These are phyloP conservation scores for Arbacia lixula DNA, from an alignment of 53 echinoderm and acorn worm species.

Conservation along the genomic window DNA sequence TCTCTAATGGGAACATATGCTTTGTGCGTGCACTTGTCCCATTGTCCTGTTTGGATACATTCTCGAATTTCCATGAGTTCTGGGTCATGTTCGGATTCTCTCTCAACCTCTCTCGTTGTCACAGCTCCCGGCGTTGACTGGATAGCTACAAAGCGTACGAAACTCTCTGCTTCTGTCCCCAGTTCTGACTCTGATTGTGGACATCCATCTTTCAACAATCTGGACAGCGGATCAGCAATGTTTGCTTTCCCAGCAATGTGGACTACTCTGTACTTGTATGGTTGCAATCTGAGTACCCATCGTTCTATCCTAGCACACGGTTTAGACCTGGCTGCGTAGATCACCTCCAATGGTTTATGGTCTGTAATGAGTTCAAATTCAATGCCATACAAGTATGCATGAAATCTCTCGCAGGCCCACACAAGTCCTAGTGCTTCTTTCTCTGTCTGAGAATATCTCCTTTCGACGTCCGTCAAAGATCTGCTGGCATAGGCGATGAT, in stretches of 20 bases:
- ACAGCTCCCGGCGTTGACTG: constrained; percentile 51
- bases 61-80: no score
- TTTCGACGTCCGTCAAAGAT: background rate
- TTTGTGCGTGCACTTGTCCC: no score
- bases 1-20: no score
- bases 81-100: constrained; percentile 37
- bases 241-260: constrained; percentile 51
- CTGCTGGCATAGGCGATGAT: background rate
- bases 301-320: constrained; percentile 63
- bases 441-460: no score
- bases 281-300: constrained; percentile 61
- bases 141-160: constrained; percentile 61
- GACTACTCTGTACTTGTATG: constrained; percentile 64
- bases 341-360: constrained; percentile 65
- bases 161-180: constrained; percentile 24
- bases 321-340: constrained; percentile 54
- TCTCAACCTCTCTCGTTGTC: constrained; percentile 46
- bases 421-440: no score
- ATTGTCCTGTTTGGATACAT: no score
- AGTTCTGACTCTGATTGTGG: background rate
- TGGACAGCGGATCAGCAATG: constrained; percentile 60
- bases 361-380: constrained; percentile 57
- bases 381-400: no score
- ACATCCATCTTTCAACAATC: constrained; percentile 38
- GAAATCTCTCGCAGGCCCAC: no score